Conservation (phyloP, 2,113 vertebrate genomes). For the Helogale parvula region DNA sequence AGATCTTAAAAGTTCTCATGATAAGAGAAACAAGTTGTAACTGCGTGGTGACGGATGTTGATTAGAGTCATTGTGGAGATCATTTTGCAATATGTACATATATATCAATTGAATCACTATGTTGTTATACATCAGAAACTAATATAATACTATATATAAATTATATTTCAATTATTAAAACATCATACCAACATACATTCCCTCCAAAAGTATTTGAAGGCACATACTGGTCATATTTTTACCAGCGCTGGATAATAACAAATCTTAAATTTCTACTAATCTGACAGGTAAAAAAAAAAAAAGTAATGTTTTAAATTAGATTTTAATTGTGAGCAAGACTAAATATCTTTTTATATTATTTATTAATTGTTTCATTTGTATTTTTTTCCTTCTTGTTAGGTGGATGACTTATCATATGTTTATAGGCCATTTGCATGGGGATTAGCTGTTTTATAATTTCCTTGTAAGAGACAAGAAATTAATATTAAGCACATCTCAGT, state of each 20-base stretch:
- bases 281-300: neutral
- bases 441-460: neutral
- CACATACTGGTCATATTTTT: neutral
- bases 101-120: neutral
- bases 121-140: neutral
- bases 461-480: neutral
- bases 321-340: neutral
- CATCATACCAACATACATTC: neutral
- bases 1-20: neutral
- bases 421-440: neutral
- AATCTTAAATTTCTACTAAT: neutral
- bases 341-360: neutral
- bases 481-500: neutral
- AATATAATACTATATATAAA: neutral
- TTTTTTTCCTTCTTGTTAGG: neutral
- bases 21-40: neutral
- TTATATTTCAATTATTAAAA: neutral
- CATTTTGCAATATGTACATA: neutral
- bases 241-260: neutral
- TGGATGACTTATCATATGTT: neutral
- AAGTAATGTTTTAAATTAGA: neutral
- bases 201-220: neutral
- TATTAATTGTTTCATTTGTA: neutral
- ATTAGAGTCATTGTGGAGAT: neutral
- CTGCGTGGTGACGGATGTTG: neutral